Evolutionary conservation across 2,113 vertebrate genomes (phyloP), one percentile per base, ranked within the genome.

Genomic region (Piprites chloris): DNA sequence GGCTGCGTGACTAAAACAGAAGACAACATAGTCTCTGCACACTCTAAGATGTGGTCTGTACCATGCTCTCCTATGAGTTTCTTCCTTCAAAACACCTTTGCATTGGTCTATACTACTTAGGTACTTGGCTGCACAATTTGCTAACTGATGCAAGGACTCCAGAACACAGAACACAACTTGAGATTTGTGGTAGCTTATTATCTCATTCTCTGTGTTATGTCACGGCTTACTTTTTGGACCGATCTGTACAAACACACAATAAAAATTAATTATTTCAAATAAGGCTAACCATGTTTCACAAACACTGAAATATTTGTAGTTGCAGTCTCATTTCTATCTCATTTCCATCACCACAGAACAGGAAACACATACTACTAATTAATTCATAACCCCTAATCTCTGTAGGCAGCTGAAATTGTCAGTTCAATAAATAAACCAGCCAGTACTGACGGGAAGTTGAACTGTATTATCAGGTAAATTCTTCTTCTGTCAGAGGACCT

Each of bases 381-480:
- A 93, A 95, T 81, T 92, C 56, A 94, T 75, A 91, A 94, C 56
- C 73, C 56, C 27, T 81, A 61, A 92, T 82, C 80, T 84, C 94
- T 35, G 32, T 73, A 68, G 77, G 76, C 84, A 75, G 84, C 35
- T 52, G 42, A 62, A 90, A 83, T 10, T 50, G 75, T n/a, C 88
- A 59, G 76, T 39, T 88, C 68, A 26, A 94, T 82, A 65, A 81
- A 89, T 22, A 92, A 88, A 85, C 30, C 32, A 4, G 16, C 46
- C 92, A 46, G 88, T 37, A 86, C 53, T 4, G 46, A 75, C 6
- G 22, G 42, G 27, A 81, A 86, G 63, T n/a, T 88, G 75, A 78
- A 78, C 33, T 23, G 6, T 9, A 50, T 72, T 69, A 76, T 6
- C 33, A 61, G 72, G 53, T 27, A 90, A 92, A 96, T 79, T 26